Conservation (phyloP, 2,113 vertebrate genomes). For the Vidua chalybeata region DNA sequence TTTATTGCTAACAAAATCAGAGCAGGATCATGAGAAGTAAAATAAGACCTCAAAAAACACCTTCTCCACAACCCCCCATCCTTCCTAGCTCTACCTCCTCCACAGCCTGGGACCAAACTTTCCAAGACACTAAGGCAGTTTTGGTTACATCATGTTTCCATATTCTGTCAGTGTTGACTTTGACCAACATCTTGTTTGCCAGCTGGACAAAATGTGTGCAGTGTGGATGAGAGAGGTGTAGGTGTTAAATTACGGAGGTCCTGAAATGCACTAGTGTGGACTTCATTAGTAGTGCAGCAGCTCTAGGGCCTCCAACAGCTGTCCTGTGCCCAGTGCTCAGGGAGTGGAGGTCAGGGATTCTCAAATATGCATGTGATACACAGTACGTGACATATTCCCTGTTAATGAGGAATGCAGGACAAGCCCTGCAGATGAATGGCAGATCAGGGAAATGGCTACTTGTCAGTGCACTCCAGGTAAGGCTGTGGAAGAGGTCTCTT, state of each 20-base stretch:
- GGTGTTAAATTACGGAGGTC: background rate
- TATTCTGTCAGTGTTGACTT: background rate
- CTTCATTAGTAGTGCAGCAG: background rate
- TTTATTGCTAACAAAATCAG: background rate
- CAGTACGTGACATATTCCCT: background rate
- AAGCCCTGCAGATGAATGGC: background rate
- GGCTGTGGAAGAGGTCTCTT: background rate
- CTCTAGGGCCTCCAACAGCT: background rate
- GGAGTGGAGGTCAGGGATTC: background rate
- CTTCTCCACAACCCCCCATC: background rate
- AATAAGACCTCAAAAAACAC: background rate
- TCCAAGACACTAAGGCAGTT: background rate
- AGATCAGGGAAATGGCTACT: background rate
- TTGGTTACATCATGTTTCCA: background rate
- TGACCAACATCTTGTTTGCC: background rate
- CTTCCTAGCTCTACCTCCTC: background rate
- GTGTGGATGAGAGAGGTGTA: background rate
- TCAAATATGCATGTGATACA: background rate
- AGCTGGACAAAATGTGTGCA: background rate
- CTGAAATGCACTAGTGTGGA: background rate
- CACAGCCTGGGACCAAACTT: background rate
- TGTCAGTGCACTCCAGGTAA: background rate
- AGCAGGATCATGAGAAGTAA: background rate
- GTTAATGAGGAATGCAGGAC: background rate
- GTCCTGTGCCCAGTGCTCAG: background rate